Conservation (phyloP, 2,797 vertebrate species). For the Sardinella longiceps region DNA sequence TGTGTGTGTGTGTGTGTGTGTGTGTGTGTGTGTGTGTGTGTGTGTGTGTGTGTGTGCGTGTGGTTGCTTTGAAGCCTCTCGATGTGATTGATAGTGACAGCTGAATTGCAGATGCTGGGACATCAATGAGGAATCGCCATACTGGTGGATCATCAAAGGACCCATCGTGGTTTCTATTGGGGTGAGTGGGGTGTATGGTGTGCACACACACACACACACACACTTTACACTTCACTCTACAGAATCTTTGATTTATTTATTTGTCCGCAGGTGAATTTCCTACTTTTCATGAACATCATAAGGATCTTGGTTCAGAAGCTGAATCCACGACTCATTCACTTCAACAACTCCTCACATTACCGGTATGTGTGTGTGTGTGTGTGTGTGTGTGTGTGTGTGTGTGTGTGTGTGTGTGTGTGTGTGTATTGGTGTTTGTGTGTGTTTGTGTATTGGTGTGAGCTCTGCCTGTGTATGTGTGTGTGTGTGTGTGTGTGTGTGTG, state of each 20-base stretch:
- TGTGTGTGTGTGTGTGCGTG: not conserved
- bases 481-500: no score
- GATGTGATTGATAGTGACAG: slow-evolving; percentile 7
- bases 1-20: not conserved
- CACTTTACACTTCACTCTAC: not conserved
- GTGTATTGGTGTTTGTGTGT: not conserved
- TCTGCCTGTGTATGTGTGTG: no score
- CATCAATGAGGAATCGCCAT: slow-evolving; percentile 83
- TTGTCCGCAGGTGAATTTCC: slow-evolving; percentile 84
- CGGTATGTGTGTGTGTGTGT: slow-evolving; percentile 71
- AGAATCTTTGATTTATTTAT: slow-evolving; percentile 30
- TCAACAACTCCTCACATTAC: slow-evolving; percentile 89
- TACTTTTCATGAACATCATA: slow-evolving; percentile 91
- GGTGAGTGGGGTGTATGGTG: slow-evolving; percentile 69
- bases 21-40: not conserved
- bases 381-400: not conserved
- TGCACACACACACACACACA: not conserved
- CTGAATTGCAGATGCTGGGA: slow-evolving; percentile 87
- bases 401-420: not conserved
- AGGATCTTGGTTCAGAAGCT: slow-evolving; percentile 91
- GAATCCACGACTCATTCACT: slow-evolving; percentile 86
- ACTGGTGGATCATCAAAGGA: slow-evolving; percentile 97
- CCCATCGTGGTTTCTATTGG: slow-evolving; percentile 88
- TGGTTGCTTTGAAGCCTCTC: not conserved
- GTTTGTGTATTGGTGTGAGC: not conserved